Percentiles rank a stretch among this genome's conserved stretches.
These are phyloP conservation scores for Stegodyphus mimosarum DNA, from an alignment of 1,140 invertebrate species.

Conservation along the genomic window DNA sequence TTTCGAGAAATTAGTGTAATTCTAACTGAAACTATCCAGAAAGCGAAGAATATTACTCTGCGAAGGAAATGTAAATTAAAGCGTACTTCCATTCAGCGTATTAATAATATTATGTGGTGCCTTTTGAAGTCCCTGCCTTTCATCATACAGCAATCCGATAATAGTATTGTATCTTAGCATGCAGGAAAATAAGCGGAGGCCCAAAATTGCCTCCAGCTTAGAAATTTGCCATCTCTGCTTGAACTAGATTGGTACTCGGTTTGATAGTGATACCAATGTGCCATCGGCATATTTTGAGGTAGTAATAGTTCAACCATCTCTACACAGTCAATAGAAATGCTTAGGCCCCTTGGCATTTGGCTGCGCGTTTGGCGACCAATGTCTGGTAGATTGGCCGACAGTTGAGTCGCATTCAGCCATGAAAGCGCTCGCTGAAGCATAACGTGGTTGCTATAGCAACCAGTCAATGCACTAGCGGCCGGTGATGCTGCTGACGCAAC, in stretches of 20 bases:
- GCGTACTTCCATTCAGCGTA: too few relatives aligned
- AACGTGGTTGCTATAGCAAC: conserved; percentile 33
- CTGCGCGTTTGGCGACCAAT: conserved; percentile 50
- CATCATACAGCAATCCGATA: too few relatives aligned
- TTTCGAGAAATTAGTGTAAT: too few relatives aligned
- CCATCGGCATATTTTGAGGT: conserved; percentile 34
- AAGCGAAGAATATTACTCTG: too few relatives aligned
- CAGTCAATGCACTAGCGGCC: not conserved
- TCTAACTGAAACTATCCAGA: too few relatives aligned
- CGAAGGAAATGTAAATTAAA: too few relatives aligned
- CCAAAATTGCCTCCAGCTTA: not conserved
- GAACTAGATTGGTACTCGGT: conserved; percentile 15
- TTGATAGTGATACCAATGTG: conserved; percentile 20
- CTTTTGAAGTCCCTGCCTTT: too few relatives aligned
- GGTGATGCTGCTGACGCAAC: not conserved
- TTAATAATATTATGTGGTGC: too few relatives aligned
- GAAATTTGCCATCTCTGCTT: not conserved
- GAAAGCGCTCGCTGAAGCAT: conserved; percentile 53
- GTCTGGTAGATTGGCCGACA: conserved; percentile 51
- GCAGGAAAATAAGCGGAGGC: not conserved
- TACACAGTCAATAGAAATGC: conserved; percentile 17
- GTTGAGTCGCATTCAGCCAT: conserved; percentile 50
- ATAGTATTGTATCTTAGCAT: too few relatives aligned
- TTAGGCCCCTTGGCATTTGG: conserved; percentile 30
- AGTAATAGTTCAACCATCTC: conserved; percentile 13